Conservation (phyloP, 2,113 vertebrate species). For the Numida meleagris region DNA sequence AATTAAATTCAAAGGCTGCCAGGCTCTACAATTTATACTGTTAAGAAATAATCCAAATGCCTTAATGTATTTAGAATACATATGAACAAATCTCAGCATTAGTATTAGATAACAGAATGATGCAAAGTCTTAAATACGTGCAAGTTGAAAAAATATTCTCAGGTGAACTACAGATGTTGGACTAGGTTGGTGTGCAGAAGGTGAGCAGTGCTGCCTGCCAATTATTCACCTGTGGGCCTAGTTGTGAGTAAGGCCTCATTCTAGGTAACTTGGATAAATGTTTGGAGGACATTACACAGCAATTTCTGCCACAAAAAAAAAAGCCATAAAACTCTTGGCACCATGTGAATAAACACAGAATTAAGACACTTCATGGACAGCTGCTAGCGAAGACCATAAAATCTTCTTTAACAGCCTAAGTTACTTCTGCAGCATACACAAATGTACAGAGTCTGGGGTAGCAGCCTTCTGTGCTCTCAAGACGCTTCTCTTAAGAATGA, state of each 20-base stretch:
- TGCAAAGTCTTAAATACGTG: background rate
- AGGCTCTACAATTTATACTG: background rate
- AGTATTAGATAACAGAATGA: background rate
- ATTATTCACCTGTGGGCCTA: background rate
- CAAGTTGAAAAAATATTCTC: background rate
- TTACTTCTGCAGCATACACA: background rate
- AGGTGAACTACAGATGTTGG: background rate
- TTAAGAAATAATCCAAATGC: background rate
- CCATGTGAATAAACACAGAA: background rate
- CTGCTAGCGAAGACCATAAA: background rate
- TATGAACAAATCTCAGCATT: background rate
- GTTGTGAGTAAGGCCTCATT: background rate
- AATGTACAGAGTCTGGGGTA: fast-evolving
- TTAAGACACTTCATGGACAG: background rate
- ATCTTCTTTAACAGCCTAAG: background rate
- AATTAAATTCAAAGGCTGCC: background rate
- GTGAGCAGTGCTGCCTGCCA: background rate
- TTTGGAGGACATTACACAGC: background rate
- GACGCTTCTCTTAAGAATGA: background rate
- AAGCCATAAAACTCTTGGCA: background rate
- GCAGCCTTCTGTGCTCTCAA: background rate
- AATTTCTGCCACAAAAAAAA: background rate
- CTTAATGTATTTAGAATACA: background rate
- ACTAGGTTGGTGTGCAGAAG: background rate
- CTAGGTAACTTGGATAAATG: background rate